Percentiles rank a stretch among this genome's conserved stretches.
Conservation (phyloP, 2,888 invertebrate species). For the Trichogramma dendrolimi region DNA sequence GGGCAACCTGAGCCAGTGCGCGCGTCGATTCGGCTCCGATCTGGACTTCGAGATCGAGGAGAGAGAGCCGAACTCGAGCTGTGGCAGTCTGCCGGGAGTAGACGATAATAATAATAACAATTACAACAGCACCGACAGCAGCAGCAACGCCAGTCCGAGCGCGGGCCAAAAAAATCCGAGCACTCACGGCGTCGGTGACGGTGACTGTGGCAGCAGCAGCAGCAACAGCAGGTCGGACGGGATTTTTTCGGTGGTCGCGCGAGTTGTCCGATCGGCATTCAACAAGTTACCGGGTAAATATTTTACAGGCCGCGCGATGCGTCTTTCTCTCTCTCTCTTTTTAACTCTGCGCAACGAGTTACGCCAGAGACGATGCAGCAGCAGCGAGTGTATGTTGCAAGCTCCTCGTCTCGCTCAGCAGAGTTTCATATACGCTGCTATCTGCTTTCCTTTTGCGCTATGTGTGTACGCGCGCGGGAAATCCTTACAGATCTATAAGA, state of each 20-base stretch:
- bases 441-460: too few species aligned
- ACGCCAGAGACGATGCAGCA: too few species aligned
- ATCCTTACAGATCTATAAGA: too few species aligned
- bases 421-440: too few species aligned
- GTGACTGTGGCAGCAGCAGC: background rate
- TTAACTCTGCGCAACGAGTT: too few species aligned
- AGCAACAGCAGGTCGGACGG: constrained; percentile 29
- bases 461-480: too few species aligned
- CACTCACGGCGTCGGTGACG: background rate
- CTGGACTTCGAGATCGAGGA: background rate
- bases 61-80: background rate
- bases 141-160: background rate
- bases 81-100: background rate
- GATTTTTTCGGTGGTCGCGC: constrained; percentile 41
- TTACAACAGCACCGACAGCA: too few species aligned
- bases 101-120: background rate
- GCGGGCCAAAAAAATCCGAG: background rate
- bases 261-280: constrained; percentile 41
- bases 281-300: constrained; percentile 41
- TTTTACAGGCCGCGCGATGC: constrained; percentile 8
- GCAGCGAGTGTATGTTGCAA: too few species aligned
- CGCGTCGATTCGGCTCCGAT: background rate
- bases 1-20: too few species aligned
- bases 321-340: background rate
- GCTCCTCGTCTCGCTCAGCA: too few species aligned